Conservation (phyloP, 2,797 vertebrate genomes). For the Bovichtus variegatus region DNA sequence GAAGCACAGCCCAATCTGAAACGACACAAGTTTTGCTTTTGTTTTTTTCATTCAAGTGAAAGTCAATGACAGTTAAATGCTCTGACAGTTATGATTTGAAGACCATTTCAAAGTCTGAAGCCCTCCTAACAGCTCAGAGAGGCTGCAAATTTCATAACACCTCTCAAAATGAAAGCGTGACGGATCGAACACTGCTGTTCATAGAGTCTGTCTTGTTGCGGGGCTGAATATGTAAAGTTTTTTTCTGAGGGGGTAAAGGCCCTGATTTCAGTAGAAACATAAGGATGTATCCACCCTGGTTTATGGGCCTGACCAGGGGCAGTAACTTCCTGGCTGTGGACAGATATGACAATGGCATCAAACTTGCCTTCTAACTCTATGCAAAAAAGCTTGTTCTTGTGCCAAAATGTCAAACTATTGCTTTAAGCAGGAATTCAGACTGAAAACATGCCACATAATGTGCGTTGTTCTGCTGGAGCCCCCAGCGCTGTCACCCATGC, state of each 20-base stretch:
- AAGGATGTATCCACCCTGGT: not conserved
- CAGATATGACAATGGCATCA: not conserved
- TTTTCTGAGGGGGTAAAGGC: not conserved
- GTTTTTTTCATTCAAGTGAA: constrained; percentile 12
- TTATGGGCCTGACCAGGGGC: not conserved
- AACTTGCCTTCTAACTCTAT: not conserved
- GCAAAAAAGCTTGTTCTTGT: not conserved
- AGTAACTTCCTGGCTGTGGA: not conserved
- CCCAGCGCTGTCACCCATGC: not conserved
- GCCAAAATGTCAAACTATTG: not conserved
- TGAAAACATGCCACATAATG: too few species aligned
- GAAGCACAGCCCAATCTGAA: constrained; percentile 8
- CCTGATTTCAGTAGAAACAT: not conserved
- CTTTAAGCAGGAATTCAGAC: not conserved
- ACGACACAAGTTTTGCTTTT: not conserved
- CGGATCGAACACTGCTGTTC: not conserved
- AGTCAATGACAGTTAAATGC: constrained; percentile 1
- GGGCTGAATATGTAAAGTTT: not conserved
- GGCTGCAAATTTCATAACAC: constrained; percentile 22
- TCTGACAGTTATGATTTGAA: constrained; percentile 15
- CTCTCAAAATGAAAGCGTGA: constrained; percentile 6
- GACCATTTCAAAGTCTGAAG: constrained; percentile 1
- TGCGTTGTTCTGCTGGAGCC: not conserved
- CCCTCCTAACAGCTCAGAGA: not conserved
- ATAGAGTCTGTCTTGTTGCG: not conserved